These are phyloP conservation scores for Tetropium fuscum DNA, from an alignment of 2,888 invertebrate species.

Conservation along the genomic window DNA sequence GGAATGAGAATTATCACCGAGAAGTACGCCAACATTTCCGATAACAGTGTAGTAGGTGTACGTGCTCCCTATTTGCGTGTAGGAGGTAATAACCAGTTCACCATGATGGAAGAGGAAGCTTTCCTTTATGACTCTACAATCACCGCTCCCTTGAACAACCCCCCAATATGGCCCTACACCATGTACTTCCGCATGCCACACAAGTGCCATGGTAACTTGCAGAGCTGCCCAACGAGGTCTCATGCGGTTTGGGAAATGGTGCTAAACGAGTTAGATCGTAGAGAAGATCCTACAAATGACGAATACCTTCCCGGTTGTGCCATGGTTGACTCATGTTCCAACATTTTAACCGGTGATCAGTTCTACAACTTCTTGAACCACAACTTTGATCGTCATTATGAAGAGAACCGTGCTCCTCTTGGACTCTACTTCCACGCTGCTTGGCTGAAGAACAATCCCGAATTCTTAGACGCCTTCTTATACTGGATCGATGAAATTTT, in stretches of 20 bases:
- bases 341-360: conserved; percentile 91
- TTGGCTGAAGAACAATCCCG: conserved; percentile 93
- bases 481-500: conserved; percentile 94
- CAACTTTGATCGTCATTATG: conserved; percentile 93
- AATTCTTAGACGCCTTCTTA: conserved; percentile 91
- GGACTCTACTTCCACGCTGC: conserved; percentile 95
- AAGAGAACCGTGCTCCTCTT: conserved; percentile 89
- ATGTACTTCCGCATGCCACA: conserved; percentile 98
- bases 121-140: conserved; percentile 97
- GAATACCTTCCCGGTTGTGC: conserved; percentile 92
- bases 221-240: conserved; percentile 90
- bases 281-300: conserved; percentile 91
- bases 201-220: conserved; percentile 91
- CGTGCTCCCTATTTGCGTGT: conserved; percentile 91
- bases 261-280: conserved; percentile 92
- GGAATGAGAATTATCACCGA: conserved; percentile 92
- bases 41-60: conserved; percentile 92
- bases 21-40: conserved; percentile 90
- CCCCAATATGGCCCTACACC: conserved; percentile 97
- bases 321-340: conserved; percentile 96
- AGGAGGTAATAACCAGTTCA: conserved; percentile 96
- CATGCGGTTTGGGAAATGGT: conserved; percentile 98
- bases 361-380: conserved; percentile 95
- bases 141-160: conserved; percentile 90
- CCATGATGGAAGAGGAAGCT: conserved; percentile 97